Conservation (phyloP, 1,140 invertebrate species). For the Bursaphelenchus mucronatus region DNA sequence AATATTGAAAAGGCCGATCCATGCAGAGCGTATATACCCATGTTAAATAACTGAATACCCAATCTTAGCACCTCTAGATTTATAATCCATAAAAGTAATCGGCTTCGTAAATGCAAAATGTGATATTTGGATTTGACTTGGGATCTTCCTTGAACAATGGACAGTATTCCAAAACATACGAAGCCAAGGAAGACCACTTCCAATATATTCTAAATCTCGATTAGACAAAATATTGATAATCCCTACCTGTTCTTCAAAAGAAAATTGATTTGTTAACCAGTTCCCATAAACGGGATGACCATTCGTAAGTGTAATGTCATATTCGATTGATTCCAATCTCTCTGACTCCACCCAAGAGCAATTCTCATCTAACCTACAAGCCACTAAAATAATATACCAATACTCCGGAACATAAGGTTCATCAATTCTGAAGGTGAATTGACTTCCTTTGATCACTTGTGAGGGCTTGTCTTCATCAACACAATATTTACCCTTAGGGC, state of each 20-base stretch:
- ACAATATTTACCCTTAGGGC: conserved; percentile 73
- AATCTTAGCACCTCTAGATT: conserved; percentile 78
- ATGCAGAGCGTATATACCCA: conserved; percentile 80
- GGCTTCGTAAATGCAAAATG: conserved; percentile 62
- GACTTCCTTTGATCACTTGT: conserved; percentile 78
- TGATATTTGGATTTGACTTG: conserved; percentile 78
- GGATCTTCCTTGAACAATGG: conserved; percentile 83
- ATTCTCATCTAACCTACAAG: conserved; percentile 75
- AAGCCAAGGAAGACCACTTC: conserved; percentile 86
- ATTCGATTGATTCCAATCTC: conserved; percentile 68
- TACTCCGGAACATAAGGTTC: conserved; percentile 82
- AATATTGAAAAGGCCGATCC: conserved; percentile 77
- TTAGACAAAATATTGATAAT: neutral
- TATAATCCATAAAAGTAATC: conserved; percentile 80
- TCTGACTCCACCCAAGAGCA: conserved; percentile 71
- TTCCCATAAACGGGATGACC: conserved; percentile 78
- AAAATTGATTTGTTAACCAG: conserved; percentile 87
- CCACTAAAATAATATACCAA: conserved; percentile 69
- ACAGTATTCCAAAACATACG: conserved; percentile 77
- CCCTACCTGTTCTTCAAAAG: conserved; percentile 78
- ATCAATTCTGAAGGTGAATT: conserved; percentile 88
- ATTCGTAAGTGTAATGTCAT: conserved; percentile 93
- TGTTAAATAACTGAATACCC: conserved; percentile 79
- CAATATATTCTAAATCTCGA: conserved; percentile 70
- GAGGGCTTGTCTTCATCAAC: conserved; percentile 75